These are phyloP conservation scores for Trachelus iudaicus DNA, from an alignment of 2,888 invertebrate genomes.

Conservation along the genomic window DNA sequence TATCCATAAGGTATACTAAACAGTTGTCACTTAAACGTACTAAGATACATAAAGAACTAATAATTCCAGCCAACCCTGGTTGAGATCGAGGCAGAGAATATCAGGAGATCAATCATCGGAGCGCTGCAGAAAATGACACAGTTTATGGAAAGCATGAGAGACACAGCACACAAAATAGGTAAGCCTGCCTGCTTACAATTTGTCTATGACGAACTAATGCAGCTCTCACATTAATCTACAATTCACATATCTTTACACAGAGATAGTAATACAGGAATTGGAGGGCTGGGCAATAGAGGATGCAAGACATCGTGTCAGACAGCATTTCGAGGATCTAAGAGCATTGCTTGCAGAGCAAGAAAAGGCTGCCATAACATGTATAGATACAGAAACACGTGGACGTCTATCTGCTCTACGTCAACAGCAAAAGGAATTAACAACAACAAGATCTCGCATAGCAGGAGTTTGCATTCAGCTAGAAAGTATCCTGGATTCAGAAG, in stretches of 20 bases:
- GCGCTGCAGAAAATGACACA: conserved; percentile 68
- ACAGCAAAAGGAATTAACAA: conserved; percentile 69
- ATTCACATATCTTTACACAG: conserved; percentile 35
- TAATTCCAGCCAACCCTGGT: conserved; percentile 66
- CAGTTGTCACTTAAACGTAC: background rate
- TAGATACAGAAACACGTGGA: conserved; percentile 69
- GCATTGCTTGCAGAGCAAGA: conserved; percentile 68
- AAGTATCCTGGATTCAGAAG: conserved; percentile 68
- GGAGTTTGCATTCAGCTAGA: conserved; percentile 70
- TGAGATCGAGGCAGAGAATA: conserved; percentile 70
- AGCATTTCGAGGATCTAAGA: conserved; percentile 68
- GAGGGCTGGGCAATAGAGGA: conserved; percentile 53
- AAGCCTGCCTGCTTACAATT: conserved; percentile 19
- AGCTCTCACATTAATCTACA: background rate
- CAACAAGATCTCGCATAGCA: conserved; percentile 67
- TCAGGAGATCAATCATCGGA: conserved; percentile 66
- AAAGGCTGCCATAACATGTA: conserved; percentile 68
- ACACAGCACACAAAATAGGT: conserved; percentile 67
- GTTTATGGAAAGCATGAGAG: conserved; percentile 69
- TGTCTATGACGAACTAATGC: background rate
- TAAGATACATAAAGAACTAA: background rate
- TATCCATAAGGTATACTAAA: conserved; percentile 65
- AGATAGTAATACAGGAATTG: conserved; percentile 55
- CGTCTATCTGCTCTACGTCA: conserved; percentile 68
- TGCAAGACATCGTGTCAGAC: conserved; percentile 64